Percentiles rank a stretch among this genome's conserved stretches.
These are phyloP conservation scores for Ploceus nigricollis DNA, from an alignment of 2,113 vertebrate species.

Conservation along the genomic window DNA sequence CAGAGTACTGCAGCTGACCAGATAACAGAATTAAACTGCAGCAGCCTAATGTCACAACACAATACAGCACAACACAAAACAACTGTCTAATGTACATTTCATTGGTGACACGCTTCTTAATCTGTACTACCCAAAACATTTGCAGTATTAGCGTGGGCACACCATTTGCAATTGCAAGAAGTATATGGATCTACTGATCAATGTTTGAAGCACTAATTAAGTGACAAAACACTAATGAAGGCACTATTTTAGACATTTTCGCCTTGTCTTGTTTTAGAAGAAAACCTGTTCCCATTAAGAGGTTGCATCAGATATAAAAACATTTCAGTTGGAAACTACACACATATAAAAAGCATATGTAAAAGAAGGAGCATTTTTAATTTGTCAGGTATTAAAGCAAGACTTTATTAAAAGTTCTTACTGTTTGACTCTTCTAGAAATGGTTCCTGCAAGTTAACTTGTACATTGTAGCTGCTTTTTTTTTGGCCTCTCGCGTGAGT, in stretches of 20 bases:
- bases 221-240: background rate
- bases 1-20: conserved; percentile 10
- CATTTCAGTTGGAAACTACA: background rate
- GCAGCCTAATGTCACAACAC: conserved; percentile 1
- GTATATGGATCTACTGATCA: background rate
- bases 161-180: background rate
- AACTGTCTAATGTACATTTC: conserved; percentile 16
- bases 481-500: background rate
- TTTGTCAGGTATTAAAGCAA: background rate
- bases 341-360: background rate
- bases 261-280: background rate
- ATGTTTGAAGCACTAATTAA: background rate
- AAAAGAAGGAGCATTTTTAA: background rate
- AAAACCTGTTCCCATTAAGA: background rate
- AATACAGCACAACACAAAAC: conserved; percentile 6
- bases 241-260: background rate
- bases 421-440: background rate
- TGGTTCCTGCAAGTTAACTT: background rate
- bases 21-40: conserved; percentile 31
- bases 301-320: background rate
- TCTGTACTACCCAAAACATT: background rate
- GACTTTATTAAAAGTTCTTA: background rate
- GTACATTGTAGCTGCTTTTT: background rate
- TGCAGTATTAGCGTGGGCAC: background rate
- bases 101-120: background rate